phyloP scores from a whole-genome alignment of 2,888 invertebrate genomes.

The Folsomia candida region DNA sequence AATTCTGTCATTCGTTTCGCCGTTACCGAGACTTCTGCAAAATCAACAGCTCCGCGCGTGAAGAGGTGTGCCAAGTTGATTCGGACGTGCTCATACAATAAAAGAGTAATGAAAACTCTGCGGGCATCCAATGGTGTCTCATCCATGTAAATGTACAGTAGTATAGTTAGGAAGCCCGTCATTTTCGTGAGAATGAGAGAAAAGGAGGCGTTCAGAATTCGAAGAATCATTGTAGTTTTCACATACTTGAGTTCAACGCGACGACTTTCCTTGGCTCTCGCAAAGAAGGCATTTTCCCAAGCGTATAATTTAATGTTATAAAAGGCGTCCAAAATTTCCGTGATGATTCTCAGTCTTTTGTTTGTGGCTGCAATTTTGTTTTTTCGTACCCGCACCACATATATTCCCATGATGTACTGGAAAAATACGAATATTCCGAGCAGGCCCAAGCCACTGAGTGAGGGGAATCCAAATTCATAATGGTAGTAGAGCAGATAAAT shows the following conservation, averaged over 20 bases:
- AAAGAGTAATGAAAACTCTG: constrained; percentile 26
- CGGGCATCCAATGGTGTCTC: neutral
- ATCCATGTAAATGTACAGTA: constrained; percentile 10
- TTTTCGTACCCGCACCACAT: constrained; percentile 8
- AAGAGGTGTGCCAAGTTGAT: constrained; percentile 23
- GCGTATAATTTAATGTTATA: constrained; percentile 34
- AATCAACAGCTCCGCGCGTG: constrained; percentile 26
- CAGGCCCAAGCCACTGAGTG: constrained; percentile 24
- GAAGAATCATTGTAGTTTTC: constrained; percentile 24
- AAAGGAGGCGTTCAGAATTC: constrained; percentile 21
- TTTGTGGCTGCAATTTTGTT: constrained; percentile 24
- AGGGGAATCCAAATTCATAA: constrained; percentile 15
- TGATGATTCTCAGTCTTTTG: constrained; percentile 20
- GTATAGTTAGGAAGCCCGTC: constrained; percentile 26
- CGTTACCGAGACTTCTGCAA: constrained; percentile 21
- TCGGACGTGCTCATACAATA: constrained; percentile 32
- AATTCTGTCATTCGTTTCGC: constrained; percentile 20
- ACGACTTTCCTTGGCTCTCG: constrained; percentile 23
- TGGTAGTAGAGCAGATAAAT: constrained; percentile 26
- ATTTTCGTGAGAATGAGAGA: constrained; percentile 30
- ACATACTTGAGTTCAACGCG: constrained; percentile 18
- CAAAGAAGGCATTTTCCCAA: constrained; percentile 29
- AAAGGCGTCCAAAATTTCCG: constrained; percentile 28
- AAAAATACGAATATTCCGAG: constrained; percentile 16
- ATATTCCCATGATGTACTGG: constrained; percentile 22